Percentiles rank a stretch among this genome's conserved stretches.
Conservation (phyloP, 2,888 invertebrate genomes). For the Epinotia demarniana region DNA sequence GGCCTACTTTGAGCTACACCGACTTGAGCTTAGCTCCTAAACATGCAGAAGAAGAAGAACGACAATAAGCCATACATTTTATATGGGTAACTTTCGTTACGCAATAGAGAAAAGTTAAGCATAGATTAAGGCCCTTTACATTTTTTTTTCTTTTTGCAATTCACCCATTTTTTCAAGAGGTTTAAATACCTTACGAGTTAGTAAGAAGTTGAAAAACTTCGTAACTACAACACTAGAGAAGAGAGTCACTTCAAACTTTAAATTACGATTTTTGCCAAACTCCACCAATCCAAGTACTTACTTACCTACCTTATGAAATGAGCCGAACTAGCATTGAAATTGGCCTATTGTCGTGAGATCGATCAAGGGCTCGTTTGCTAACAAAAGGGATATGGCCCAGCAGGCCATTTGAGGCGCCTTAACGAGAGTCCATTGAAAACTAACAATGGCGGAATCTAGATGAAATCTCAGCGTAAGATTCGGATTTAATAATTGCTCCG, state of each 20-base stretch:
- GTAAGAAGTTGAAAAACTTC: not conserved
- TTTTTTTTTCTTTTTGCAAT: too few relatives aligned
- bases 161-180: too few relatives aligned
- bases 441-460: conserved; percentile 74
- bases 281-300: conserved; percentile 9
- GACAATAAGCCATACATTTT: too few relatives aligned
- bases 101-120: too few relatives aligned
- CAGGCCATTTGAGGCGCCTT: conserved; percentile 71
- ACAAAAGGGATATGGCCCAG: conserved; percentile 72
- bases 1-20: too few relatives aligned
- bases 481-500: conserved; percentile 42
- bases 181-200: too few relatives aligned
- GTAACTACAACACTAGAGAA: not conserved
- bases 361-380: conserved; percentile 77
- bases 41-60: too few relatives aligned
- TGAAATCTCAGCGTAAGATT: conserved; percentile 63
- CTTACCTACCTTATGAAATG: conserved; percentile 52
- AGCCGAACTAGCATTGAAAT: conserved; percentile 72
- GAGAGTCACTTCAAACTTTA: not conserved
- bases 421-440: conserved; percentile 77
- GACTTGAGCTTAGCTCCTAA: too few relatives aligned
- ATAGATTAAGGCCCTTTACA: too few relatives aligned
- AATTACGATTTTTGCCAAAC: not conserved
- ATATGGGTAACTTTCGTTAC: too few relatives aligned
- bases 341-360: conserved; percentile 75